These are phyloP conservation scores for Distichodus sexfasciatus DNA, from an alignment of 2,797 vertebrate species.

Conservation along the genomic window DNA sequence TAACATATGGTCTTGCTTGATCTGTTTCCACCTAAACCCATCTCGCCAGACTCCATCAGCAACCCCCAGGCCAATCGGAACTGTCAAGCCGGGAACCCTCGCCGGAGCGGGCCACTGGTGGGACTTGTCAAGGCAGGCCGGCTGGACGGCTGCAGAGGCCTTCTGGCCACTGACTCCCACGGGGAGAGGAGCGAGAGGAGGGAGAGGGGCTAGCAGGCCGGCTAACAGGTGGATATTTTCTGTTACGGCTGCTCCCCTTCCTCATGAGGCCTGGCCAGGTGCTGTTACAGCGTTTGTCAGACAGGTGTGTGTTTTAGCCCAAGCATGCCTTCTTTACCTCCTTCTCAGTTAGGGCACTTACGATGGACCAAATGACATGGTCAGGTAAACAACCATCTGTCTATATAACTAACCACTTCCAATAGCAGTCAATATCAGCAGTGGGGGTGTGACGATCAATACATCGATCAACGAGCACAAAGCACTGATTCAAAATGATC, in stretches of 20 bases:
- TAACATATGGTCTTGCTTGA: not conserved
- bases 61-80: not conserved
- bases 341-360: not conserved
- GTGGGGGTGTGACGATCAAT: too few species aligned
- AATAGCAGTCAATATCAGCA: too few species aligned
- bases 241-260: not conserved
- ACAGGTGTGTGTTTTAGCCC: not conserved
- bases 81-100: not conserved
- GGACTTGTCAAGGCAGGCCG: conserved; percentile 57
- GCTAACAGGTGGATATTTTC: conserved; percentile 14
- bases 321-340: not conserved
- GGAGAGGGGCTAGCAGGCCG: conserved; percentile 3
- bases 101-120: conserved; percentile 10
- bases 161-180: conserved; percentile 62
- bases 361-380: too few species aligned
- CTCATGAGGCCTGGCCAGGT: conserved; percentile 12
- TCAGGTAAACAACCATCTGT: too few species aligned
- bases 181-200: conserved; percentile 43
- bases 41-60: not conserved
- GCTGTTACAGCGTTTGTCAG: not conserved
- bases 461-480: too few species aligned
- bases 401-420: too few species aligned
- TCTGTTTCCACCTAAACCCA: not conserved
- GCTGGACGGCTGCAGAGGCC: conserved; percentile 65
- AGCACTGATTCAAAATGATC: too few species aligned